phyloP scores from a whole-genome alignment of 1,140 invertebrate species.

The Drosophila quadrilineata region DNA sequence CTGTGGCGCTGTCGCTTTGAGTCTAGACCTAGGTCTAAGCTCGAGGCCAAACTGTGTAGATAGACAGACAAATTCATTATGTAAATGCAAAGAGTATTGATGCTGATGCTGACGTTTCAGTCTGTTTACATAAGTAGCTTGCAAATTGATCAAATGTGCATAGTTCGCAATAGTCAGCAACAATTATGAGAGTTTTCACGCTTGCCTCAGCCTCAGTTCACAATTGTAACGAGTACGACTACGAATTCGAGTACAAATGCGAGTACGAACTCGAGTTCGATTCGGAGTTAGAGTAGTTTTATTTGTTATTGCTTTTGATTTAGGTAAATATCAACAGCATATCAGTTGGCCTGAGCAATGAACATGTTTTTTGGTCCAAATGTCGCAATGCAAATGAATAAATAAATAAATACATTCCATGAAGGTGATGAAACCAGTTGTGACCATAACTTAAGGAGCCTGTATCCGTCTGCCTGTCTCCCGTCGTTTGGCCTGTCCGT shows the following conservation, averaged over 20 bases:
- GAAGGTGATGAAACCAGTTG: conserved; percentile 71
- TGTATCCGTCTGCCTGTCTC: neutral
- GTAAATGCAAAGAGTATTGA: conserved; percentile 35
- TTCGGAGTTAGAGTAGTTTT: conserved; percentile 25
- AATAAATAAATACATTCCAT: conserved; percentile 67
- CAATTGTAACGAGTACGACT: conserved; percentile 3
- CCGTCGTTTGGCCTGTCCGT: no score
- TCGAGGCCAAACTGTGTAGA: conserved; percentile 33
- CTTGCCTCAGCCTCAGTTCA: conserved; percentile 45
- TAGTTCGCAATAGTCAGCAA: conserved; percentile 18
- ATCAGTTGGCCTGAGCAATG: conserved; percentile 51
- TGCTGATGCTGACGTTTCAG: conserved; percentile 32
- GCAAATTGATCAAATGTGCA: conserved; percentile 61
- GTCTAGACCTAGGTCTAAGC: conserved; percentile 32
- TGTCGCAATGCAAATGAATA: conserved; percentile 77
- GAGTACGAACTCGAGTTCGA: no score
- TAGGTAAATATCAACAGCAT: conserved; percentile 39
- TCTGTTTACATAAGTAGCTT: conserved; percentile 63
- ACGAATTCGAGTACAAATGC: no score
- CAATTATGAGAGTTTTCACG: conserved; percentile 72
- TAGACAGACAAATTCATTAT: conserved; percentile 63
- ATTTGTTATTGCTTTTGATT: conserved; percentile 6
- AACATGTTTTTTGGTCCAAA: conserved; percentile 53
- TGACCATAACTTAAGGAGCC: conserved; percentile 61
- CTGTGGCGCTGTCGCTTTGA: conserved; percentile 30